Percentiles rank a stretch among this genome's conserved stretches.
These are phyloP conservation scores for Sicus ferrugineus DNA, from an alignment of 2,888 invertebrate genomes.

Conservation along the genomic window DNA sequence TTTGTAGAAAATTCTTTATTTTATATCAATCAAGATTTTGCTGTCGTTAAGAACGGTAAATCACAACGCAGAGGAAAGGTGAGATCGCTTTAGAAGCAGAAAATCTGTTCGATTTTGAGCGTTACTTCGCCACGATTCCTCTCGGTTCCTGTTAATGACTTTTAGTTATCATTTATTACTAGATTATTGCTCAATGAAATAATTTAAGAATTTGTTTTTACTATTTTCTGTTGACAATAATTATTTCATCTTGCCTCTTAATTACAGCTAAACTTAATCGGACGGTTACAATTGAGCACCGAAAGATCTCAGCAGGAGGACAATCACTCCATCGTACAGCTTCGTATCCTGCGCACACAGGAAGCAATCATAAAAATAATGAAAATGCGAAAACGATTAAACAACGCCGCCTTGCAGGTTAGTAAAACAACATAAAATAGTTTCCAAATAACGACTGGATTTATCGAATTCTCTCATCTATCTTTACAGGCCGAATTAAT, in stretches of 20 bases:
- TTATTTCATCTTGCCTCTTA: neutral
- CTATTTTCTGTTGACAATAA: no score
- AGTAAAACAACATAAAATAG: conserved; percentile 33
- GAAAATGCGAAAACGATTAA: conserved; percentile 95
- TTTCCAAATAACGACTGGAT: neutral
- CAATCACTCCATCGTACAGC: conserved; percentile 97
- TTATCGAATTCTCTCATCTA: conserved; percentile 2
- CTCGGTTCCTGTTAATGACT: no score
- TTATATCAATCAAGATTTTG: conserved; percentile 98
- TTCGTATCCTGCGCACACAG: conserved; percentile 90
- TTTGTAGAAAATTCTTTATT: conserved; percentile 92
- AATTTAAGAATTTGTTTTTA: no score
- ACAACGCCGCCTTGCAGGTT: conserved; percentile 91
- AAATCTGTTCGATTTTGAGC: no score
- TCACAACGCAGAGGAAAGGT: conserved; percentile 91
- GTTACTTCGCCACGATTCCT: no score
- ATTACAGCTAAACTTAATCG: conserved; percentile 85
- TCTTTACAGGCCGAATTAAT: conserved; percentile 83
- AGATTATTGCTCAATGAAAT: neutral
- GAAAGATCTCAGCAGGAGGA: conserved; percentile 96
- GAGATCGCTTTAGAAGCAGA: no score
- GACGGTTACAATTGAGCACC: conserved; percentile 92
- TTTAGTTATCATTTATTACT: neutral
- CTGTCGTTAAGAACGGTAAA: conserved; percentile 92
- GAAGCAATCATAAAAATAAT: conserved; percentile 99